These are phyloP conservation scores for Chymomyza fuscimana DNA, from an alignment of 2,888 invertebrate species.

Conservation along the genomic window DNA sequence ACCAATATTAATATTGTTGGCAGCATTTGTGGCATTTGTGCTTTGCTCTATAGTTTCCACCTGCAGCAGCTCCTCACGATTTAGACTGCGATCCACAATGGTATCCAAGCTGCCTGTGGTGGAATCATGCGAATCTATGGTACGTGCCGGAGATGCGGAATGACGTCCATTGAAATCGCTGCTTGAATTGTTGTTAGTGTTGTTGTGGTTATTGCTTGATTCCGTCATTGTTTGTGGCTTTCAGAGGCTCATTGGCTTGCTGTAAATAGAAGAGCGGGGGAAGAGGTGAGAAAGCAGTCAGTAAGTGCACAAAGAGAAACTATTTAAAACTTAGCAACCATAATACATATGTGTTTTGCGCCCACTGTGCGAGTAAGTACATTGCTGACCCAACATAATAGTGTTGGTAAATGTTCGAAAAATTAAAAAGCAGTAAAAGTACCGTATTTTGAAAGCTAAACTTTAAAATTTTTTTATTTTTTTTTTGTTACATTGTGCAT, in stretches of 20 bases:
- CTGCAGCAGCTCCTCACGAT: constrained; percentile 67
- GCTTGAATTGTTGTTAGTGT: constrained; percentile 17
- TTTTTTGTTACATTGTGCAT: no score
- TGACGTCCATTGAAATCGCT: constrained; percentile 64
- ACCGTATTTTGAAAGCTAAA: no score
- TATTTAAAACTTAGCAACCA: no score
- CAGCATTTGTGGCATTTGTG: constrained; percentile 72
- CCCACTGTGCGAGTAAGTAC: no score
- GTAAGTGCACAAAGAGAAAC: not conserved
- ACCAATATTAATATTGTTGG: constrained; percentile 51
- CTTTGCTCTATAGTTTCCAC: constrained; percentile 69
- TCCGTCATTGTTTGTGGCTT: not conserved
- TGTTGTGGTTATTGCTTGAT: constrained; percentile 10
- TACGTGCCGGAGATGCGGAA: constrained; percentile 78
- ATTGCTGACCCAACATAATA: no score
- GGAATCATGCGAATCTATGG: constrained; percentile 78
- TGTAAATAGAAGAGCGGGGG: not conserved
- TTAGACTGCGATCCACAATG: constrained; percentile 76
- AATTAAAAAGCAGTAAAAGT: no score
- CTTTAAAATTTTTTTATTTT: no score
- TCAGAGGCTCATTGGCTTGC: constrained; percentile 4
- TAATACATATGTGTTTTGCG: no score
- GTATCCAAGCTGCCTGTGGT: constrained; percentile 78
- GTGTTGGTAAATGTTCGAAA: no score
- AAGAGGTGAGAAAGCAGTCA: not conserved